Conservation (phyloP, 2,888 invertebrate species). For the Limenitis camilla region DNA sequence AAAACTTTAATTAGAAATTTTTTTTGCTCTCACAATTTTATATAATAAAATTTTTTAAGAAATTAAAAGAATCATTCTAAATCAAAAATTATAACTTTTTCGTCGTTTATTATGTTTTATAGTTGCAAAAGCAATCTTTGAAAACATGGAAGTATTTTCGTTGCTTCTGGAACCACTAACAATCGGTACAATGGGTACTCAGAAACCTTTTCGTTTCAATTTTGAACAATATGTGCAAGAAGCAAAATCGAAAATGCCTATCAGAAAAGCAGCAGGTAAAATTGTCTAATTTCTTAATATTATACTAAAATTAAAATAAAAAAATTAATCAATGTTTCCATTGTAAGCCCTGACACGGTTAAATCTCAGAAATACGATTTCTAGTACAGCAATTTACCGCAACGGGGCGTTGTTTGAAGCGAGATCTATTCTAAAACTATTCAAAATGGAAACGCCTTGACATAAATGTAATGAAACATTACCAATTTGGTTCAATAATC, state of each 20-base stretch:
- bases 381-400: slow-evolving; percentile 30
- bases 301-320: background rate
- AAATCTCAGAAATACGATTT: slow-evolving; percentile 31
- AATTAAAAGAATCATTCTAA: too few relatives aligned
- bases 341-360: slow-evolving; percentile 33
- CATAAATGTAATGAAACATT: slow-evolving; percentile 25
- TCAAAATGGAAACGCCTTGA: slow-evolving; percentile 28
- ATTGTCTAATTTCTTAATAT: background rate
- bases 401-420: slow-evolving; percentile 30
- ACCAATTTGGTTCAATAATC: background rate
- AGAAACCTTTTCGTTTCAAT: slow-evolving; percentile 60
- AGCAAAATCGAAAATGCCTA: slow-evolving; percentile 63
- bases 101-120: too few relatives aligned
- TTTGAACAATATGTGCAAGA: slow-evolving; percentile 67
- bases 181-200: slow-evolving; percentile 64
- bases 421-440: slow-evolving; percentile 11
- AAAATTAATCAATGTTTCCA: slow-evolving; percentile 20
- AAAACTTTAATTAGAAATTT: too few relatives aligned
- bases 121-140: slow-evolving; percentile 61
- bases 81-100: too few relatives aligned
- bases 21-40: too few relatives aligned
- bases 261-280: slow-evolving; percentile 61
- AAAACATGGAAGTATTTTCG: slow-evolving; percentile 58
- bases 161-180: slow-evolving; percentile 58
- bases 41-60: too few relatives aligned